These are phyloP conservation scores for Lasiommata megera DNA, from an alignment of 2,888 invertebrate species.

Conservation along the genomic window DNA sequence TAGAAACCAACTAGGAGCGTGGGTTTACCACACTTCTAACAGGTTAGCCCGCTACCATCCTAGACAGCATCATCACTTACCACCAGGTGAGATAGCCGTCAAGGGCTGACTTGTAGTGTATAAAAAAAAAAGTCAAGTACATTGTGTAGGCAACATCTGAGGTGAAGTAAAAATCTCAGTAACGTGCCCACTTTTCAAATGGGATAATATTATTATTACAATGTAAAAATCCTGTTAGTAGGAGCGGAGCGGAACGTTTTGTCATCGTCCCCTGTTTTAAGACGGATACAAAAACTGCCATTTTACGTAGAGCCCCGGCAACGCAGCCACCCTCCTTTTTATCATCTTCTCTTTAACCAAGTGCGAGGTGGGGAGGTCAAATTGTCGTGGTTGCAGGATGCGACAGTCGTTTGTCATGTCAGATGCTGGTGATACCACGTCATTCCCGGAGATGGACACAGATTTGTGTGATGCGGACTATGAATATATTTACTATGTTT, in stretches of 20 bases:
- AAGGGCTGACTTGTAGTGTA: too few species aligned
- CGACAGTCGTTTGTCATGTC: conserved; percentile 72
- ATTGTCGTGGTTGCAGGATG: conserved; percentile 43
- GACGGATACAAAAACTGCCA: conserved; percentile 48
- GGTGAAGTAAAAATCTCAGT: too few species aligned
- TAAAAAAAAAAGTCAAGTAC: too few species aligned
- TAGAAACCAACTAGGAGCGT: too few species aligned
- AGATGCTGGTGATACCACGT: conserved; percentile 66
- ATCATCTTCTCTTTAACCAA: conserved; percentile 4
- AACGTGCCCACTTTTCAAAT: neutral
- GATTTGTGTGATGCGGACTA: conserved; percentile 66
- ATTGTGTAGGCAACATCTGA: too few species aligned
- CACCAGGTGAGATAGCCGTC: too few species aligned
- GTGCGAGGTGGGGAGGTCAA: conserved; percentile 36
- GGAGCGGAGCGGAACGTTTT: conserved; percentile 40
- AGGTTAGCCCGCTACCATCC: too few species aligned
- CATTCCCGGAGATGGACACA: conserved; percentile 64
- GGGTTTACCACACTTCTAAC: too few species aligned
- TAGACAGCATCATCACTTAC: too few species aligned
- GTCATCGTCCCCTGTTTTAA: conserved; percentile 59
- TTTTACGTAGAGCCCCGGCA: conserved; percentile 35
- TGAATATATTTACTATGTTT: conserved; percentile 57
- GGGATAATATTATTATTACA: conserved; percentile 26
- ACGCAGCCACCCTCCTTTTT: conserved; percentile 16
- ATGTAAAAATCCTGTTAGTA: conserved; percentile 23